Percentiles rank a stretch among this genome's conserved stretches.
Conservation (phyloP, 2,888 invertebrate genomes). For the Drosophila antonietae region DNA sequence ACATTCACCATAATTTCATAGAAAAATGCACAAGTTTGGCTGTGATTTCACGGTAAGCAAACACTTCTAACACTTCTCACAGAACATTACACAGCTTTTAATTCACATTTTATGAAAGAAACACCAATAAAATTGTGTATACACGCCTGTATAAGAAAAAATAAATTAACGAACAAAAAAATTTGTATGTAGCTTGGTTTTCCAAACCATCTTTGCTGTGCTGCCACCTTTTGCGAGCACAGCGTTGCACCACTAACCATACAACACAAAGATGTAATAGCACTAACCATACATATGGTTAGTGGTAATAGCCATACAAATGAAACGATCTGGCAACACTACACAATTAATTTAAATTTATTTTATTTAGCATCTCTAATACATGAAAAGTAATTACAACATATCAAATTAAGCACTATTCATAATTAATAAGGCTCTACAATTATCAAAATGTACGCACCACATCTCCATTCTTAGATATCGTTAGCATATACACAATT, state of each 20-base stretch:
- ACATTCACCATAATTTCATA: not conserved
- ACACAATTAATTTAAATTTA: not conserved
- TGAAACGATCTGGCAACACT: constrained; percentile 10
- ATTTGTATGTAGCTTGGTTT: constrained; percentile 32
- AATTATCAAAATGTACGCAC: no score
- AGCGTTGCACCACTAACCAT: constrained; percentile 22
- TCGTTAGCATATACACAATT: no score
- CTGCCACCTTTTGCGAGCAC: constrained; percentile 20
- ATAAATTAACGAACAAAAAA: constrained; percentile 28
- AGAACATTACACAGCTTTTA: not conserved
- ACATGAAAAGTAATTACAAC: no score
- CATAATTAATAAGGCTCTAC: no score
- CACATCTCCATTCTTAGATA: no score
- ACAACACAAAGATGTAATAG: not conserved
- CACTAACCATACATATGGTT: rapidly evolving
- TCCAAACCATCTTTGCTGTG: constrained; percentile 6
- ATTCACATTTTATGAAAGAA: constrained; percentile 8
- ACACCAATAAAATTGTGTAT: constrained; percentile 4
- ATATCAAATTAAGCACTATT: no score
- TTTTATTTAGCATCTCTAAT: not conserved
- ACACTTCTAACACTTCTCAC: constrained; percentile 3
- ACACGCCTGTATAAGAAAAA: not conserved
- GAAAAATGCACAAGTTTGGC: not conserved
- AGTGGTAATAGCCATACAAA: rapidly evolving
- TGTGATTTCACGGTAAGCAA: not conserved